A percentile compares a stretch with the other conserved stretches of the same genome.
phyloP scores from a whole-genome alignment of 2,797 vertebrate genomes.

The Prionace glauca region DNA sequence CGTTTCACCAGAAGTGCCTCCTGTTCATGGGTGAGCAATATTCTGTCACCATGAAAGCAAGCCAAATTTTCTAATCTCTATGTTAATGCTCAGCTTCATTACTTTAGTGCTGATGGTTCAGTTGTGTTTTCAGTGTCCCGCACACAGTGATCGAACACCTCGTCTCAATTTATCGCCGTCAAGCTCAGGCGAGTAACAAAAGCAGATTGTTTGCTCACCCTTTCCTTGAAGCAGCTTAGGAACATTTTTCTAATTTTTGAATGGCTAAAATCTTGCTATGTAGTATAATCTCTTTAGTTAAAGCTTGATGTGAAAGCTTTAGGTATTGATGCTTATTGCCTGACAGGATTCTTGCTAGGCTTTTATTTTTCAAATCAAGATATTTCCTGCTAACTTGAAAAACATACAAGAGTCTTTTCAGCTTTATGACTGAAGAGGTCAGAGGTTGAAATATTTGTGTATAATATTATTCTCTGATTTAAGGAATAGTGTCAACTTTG shows the following conservation, averaged over 20 bases:
- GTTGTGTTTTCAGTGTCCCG: conserved; percentile 57
- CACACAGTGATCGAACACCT: conserved; percentile 58
- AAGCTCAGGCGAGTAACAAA: conserved; percentile 69
- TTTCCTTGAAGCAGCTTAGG: conserved; percentile 77
- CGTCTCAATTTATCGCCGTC: conserved; percentile 53
- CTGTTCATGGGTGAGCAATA: conserved; percentile 28
- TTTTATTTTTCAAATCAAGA: conserved; percentile 3
- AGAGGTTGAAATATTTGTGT: not conserved
- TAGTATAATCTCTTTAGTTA: conserved; percentile 93
- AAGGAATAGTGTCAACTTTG: not conserved
- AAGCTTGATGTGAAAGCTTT: conserved; percentile 73
- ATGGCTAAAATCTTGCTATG: conserved; percentile 92
- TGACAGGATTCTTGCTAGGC: conserved; percentile 60
- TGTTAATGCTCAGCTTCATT: conserved; percentile 57
- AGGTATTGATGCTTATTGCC: conserved; percentile 61
- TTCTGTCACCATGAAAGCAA: not conserved
- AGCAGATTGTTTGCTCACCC: conserved; percentile 65
- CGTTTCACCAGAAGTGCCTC: not conserved
- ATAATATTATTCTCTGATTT: not conserved
- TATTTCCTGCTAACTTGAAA: not conserved
- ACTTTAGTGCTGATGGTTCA: conserved; percentile 61
- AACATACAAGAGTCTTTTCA: not conserved
- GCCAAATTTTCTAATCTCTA: conserved; percentile 57
- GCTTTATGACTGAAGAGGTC: not conserved
- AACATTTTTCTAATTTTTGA: conserved; percentile 99